phyloP scores from a whole-genome alignment of 2,888 invertebrate species.

The Toxonevra muliebris region DNA sequence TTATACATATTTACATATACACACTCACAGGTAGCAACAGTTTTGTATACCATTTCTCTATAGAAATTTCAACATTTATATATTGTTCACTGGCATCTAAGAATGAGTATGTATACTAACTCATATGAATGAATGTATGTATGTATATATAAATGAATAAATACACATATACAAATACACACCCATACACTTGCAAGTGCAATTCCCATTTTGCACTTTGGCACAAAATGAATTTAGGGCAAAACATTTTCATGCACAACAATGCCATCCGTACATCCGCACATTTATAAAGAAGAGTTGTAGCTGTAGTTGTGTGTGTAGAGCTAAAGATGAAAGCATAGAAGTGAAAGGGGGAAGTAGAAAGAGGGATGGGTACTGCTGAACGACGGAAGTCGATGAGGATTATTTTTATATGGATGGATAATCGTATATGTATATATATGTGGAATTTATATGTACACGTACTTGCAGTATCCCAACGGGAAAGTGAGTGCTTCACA shows the following conservation, averaged over 20 bases:
- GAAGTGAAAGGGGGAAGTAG: too few species aligned
- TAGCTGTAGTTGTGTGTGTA: background rate
- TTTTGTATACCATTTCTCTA: slow-evolving; percentile 15
- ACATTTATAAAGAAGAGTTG: slow-evolving; percentile 4
- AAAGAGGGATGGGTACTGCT: too few species aligned
- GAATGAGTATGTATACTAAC: too few species aligned
- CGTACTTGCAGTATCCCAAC: too few species aligned
- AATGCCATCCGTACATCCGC: background rate
- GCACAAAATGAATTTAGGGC: slow-evolving; percentile 34
- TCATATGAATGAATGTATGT: too few species aligned
- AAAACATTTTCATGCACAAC: slow-evolving; percentile 25
- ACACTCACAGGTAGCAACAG: slow-evolving; percentile 29
- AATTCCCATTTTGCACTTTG: slow-evolving; percentile 30
- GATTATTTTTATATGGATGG: too few species aligned
- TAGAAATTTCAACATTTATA: slow-evolving; percentile 29
- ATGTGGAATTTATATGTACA: too few species aligned
- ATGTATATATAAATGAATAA: too few species aligned
- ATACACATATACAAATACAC: slow-evolving; percentile 10
- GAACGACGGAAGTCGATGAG: too few species aligned
- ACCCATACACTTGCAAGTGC: slow-evolving; percentile 5
- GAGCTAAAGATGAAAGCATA: background rate
- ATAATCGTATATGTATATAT: too few species aligned
- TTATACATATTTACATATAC: background rate
- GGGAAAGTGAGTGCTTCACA: too few species aligned
- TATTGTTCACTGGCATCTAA: background rate